These are phyloP conservation scores for Mixornis gularis DNA, from an alignment of 2,113 vertebrate species.

Conservation along the genomic window DNA sequence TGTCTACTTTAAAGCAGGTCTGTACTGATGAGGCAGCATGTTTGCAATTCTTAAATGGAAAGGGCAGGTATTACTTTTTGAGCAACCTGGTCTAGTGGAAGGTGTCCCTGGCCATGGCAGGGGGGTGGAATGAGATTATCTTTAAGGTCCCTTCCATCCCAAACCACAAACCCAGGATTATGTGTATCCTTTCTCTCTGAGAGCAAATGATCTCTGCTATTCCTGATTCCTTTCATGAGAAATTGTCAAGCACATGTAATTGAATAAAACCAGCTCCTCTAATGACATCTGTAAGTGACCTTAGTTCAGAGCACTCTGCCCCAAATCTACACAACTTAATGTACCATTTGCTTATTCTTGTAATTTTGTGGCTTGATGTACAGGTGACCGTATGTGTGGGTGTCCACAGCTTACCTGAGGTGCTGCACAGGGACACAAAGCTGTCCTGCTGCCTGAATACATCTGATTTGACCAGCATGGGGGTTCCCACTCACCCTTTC, in stretches of 20 bases:
- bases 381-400: rapidly evolving
- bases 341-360: neutral
- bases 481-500: neutral
- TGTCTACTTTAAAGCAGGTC: neutral
- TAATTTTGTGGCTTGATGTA: neutral
- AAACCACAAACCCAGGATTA: neutral
- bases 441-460: neutral
- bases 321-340: neutral
- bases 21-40: neutral
- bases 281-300: neutral
- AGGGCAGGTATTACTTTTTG: neutral
- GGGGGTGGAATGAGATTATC: neutral
- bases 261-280: neutral
- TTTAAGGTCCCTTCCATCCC: neutral
- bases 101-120: neutral
- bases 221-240: neutral
- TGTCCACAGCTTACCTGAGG: neutral
- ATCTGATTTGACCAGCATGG: neutral
- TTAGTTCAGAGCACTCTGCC: neutral
- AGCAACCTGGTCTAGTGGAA: neutral
- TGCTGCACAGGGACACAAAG: neutral
- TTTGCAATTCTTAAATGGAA: neutral
- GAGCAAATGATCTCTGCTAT: neutral
- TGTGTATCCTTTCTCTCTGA: neutral
- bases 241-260: neutral